Conservation (phyloP, 2,797 vertebrate species). For the Sebastes glaucus region DNA sequence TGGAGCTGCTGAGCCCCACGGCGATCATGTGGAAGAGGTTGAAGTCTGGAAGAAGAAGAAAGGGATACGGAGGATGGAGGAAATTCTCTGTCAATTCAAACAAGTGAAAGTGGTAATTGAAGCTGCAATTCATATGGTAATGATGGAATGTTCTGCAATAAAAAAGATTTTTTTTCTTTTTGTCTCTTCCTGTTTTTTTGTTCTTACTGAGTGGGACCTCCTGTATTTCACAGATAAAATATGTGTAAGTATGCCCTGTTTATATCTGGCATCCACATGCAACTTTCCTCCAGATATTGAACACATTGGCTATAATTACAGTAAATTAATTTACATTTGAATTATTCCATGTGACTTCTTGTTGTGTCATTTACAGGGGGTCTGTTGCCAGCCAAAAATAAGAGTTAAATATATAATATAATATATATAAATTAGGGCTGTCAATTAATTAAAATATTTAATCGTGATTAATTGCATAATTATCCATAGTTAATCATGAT, state of each 20-base stretch:
- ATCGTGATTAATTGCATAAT: no score
- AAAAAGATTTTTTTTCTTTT: neutral
- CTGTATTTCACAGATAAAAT: neutral
- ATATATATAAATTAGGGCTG: neutral
- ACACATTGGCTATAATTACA: neutral
- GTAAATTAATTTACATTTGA: neutral
- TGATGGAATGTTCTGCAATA: slow-evolving; percentile 1
- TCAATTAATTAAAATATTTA: no score
- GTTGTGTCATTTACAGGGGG: neutral
- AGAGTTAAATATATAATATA: neutral
- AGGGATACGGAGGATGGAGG: neutral
- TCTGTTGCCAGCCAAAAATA: neutral
- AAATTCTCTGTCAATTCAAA: slow-evolving; percentile 18
- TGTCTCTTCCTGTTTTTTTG: neutral
- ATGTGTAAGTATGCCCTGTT: neutral
- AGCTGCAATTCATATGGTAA: slow-evolving; percentile 32
- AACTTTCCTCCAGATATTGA: neutral
- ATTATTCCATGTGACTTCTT: neutral
- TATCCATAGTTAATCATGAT: no score
- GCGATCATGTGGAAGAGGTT: slow-evolving; percentile 98
- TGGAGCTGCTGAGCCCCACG: slow-evolving; percentile 95
- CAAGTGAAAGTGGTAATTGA: slow-evolving; percentile 18
- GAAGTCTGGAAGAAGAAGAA: slow-evolving; percentile 84
- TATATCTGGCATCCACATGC: neutral
- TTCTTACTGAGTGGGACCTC: neutral